Conservation (phyloP, 2,797 vertebrate species). For the Catharus ustulatus region DNA sequence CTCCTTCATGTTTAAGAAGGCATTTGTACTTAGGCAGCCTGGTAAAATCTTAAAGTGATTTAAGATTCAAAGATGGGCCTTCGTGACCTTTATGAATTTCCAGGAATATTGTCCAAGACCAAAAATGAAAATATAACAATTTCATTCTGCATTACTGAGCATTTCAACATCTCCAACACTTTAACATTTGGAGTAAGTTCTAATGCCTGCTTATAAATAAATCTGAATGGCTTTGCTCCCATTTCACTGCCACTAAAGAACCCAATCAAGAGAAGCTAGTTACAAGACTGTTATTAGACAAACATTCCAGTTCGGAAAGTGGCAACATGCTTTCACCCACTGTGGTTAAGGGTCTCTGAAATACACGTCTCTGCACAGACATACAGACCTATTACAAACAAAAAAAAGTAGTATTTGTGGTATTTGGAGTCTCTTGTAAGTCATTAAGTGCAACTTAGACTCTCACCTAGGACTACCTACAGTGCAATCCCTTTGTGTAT, state of each 20-base stretch:
- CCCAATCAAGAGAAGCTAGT: neutral
- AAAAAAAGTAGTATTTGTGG: neutral
- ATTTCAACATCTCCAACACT: neutral
- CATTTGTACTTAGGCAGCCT: neutral
- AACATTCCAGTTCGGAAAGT: slow-evolving; percentile 22
- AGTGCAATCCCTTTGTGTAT: neutral
- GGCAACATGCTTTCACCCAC: neutral
- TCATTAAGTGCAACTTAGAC: neutral
- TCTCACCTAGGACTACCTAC: slow-evolving; percentile 16
- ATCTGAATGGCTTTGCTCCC: neutral
- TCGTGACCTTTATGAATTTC: neutral
- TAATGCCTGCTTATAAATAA: neutral
- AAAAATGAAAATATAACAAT: neutral
- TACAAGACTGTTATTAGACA: neutral
- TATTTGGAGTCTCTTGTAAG: neutral
- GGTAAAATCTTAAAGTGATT: neutral
- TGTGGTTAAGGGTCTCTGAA: neutral
- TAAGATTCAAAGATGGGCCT: neutral
- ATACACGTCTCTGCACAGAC: neutral
- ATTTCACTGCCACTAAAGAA: neutral
- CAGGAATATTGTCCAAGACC: neutral
- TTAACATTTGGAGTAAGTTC: neutral
- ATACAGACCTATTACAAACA: neutral
- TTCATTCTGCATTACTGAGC: neutral
- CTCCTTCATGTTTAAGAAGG: neutral